Conservation (phyloP, 2,888 invertebrate genomes). For the Pasiphila rectangulata region DNA sequence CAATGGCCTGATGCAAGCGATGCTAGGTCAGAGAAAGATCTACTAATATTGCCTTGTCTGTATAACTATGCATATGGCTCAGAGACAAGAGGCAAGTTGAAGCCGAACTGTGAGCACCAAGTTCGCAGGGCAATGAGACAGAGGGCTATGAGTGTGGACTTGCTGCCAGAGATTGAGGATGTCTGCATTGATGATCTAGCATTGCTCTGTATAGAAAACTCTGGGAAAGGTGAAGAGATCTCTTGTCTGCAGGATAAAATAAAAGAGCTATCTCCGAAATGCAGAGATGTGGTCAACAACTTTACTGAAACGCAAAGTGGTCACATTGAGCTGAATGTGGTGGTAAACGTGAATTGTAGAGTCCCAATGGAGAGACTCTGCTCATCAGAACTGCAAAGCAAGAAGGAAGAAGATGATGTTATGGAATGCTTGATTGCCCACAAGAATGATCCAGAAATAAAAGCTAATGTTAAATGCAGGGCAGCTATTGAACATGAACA, state of each 20-base stretch:
- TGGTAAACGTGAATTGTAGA: slow-evolving; percentile 90
- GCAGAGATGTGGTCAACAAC: slow-evolving; percentile 88
- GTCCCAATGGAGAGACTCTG: slow-evolving; percentile 90
- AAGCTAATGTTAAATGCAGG: slow-evolving; percentile 89
- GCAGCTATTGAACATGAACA: slow-evolving; percentile 98
- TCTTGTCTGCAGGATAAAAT: slow-evolving; percentile 93
- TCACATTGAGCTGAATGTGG: slow-evolving; percentile 93
- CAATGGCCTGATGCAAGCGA: slow-evolving; percentile 86
- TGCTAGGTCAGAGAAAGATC: slow-evolving; percentile 88
- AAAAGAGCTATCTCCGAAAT: slow-evolving; percentile 84
- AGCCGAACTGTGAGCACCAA: slow-evolving; percentile 85
- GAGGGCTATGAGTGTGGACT: slow-evolving; percentile 93
- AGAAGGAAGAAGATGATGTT: slow-evolving; percentile 91
- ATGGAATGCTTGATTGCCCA: slow-evolving; percentile 96
- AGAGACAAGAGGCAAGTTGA: slow-evolving; percentile 75
- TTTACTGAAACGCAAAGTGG: slow-evolving; percentile 95
- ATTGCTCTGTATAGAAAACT: slow-evolving; percentile 89
- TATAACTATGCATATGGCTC: slow-evolving; percentile 86
- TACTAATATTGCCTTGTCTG: slow-evolving; percentile 93
- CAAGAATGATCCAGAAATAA: slow-evolving; percentile 92
- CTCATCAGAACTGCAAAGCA: slow-evolving; percentile 83
- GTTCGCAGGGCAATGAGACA: slow-evolving; percentile 95
- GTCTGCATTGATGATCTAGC: slow-evolving; percentile 93
- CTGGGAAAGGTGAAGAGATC: slow-evolving; percentile 95
- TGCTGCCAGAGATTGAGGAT: slow-evolving; percentile 96